These are phyloP conservation scores for Sinocyclocheilus anophthalmus DNA, from an alignment of 2,113 vertebrate species.

Conservation along the genomic window DNA sequence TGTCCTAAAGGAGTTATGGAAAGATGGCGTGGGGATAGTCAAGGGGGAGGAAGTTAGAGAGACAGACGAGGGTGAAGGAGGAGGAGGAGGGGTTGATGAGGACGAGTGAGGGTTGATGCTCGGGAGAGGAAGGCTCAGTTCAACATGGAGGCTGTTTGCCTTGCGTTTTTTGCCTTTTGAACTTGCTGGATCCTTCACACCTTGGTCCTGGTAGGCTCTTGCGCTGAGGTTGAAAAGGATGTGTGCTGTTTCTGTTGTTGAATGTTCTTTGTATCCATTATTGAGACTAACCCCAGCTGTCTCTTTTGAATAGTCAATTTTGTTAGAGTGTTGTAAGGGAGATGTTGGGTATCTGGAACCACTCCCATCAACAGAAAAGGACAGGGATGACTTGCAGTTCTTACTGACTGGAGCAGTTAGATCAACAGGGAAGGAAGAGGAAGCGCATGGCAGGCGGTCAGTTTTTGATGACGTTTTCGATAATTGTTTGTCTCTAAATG, in stretches of 20 bases:
- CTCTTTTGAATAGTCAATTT: slow-evolving; percentile 69
- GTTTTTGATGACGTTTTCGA: slow-evolving; percentile 67
- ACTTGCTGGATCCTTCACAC: slow-evolving; percentile 67
- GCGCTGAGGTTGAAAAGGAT: slow-evolving; percentile 81
- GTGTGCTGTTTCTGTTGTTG: slow-evolving; percentile 78
- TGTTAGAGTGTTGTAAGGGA: slow-evolving; percentile 64
- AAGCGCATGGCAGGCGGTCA: slow-evolving; percentile 67
- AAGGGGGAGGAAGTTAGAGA: slow-evolving; percentile 62
- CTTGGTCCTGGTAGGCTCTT: slow-evolving; percentile 67
- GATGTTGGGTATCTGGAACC: slow-evolving; percentile 73
- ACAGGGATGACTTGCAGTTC: slow-evolving; percentile 73
- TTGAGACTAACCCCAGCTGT: slow-evolving; percentile 67
- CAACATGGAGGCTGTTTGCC: slow-evolving; percentile 69
- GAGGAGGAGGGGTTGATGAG: slow-evolving; percentile 66
- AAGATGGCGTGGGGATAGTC: slow-evolving; percentile 54
- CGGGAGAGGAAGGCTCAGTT: slow-evolving; percentile 71
- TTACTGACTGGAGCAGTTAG: slow-evolving; percentile 72
- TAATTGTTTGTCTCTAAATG: slow-evolving; percentile 74
- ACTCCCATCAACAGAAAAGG: slow-evolving; percentile 72
- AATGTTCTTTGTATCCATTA: slow-evolving; percentile 69
- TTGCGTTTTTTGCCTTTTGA: slow-evolving; percentile 70
- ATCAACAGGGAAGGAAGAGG: slow-evolving; percentile 73
- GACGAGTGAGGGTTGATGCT: slow-evolving; percentile 70
- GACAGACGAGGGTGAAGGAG: slow-evolving; percentile 53
- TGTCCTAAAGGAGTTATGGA: slow-evolving; percentile 58